Conservation (phyloP, 2,888 invertebrate genomes). For the Lochmaea capreae region DNA sequence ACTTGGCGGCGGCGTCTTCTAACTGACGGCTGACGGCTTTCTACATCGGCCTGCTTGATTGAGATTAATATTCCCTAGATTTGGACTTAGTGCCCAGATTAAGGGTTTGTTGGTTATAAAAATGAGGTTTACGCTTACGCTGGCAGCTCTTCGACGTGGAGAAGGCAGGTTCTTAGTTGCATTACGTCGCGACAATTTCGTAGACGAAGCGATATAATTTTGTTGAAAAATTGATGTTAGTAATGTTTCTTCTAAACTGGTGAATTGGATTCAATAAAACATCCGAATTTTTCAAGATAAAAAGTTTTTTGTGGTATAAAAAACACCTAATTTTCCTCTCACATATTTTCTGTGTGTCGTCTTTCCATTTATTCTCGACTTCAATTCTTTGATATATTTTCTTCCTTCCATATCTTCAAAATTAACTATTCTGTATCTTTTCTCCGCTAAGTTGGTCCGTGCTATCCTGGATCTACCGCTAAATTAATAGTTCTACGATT, state of each 20-base stretch:
- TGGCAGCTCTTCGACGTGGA: conserved; percentile 18
- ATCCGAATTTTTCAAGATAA: too few relatives aligned
- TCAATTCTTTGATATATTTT: too few relatives aligned
- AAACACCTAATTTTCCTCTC: too few relatives aligned
- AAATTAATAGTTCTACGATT: too few relatives aligned
- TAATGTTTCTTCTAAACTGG: not conserved
- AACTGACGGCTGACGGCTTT: conserved; percentile 55
- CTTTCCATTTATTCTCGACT: too few relatives aligned
- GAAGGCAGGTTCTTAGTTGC: conserved; percentile 11
- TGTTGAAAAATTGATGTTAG: conserved; percentile 4
- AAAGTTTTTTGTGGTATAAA: too few relatives aligned
- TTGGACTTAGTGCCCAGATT: conserved; percentile 55
- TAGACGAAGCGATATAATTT: not conserved
- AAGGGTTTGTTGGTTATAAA: conserved; percentile 44
- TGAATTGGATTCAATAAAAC: too few relatives aligned
- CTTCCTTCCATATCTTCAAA: too few relatives aligned
- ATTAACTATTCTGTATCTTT: too few relatives aligned
- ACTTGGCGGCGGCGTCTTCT: conserved; percentile 29
- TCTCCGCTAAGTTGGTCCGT: too few relatives aligned
- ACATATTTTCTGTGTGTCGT: too few relatives aligned
- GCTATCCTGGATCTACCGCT: too few relatives aligned
- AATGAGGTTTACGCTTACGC: conserved; percentile 27
- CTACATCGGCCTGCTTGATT: conserved; percentile 56
- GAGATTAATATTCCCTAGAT: conserved; percentile 61
- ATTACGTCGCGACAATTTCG: conserved; percentile 3